Conservation (phyloP, 2,888 invertebrate genomes). For the Apodemia zela region DNA sequence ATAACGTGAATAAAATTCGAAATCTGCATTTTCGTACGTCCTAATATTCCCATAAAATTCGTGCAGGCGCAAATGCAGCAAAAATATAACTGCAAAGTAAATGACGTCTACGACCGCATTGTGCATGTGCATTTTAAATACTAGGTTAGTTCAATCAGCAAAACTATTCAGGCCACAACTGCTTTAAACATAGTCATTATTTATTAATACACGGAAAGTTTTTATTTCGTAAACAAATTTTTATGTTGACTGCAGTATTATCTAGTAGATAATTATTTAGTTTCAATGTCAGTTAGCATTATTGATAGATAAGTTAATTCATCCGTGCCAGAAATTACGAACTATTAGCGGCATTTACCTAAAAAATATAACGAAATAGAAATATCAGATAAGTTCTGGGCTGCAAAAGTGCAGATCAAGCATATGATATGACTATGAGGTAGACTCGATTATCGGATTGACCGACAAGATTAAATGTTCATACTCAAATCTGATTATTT, state of each 20-base stretch:
- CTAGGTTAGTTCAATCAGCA: conserved; percentile 62
- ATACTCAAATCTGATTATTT: too few species aligned
- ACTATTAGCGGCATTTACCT: too few species aligned
- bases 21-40: conserved; percentile 66
- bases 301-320: not conserved
- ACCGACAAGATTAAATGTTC: too few species aligned
- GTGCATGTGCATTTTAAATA: conserved; percentile 75
- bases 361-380: too few species aligned
- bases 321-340: not conserved
- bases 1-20: conserved; percentile 48
- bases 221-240: conserved; percentile 32
- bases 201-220: conserved; percentile 33
- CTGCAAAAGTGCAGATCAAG: too few species aligned
- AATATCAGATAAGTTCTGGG: too few species aligned
- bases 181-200: conserved; percentile 39
- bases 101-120: conserved; percentile 77
- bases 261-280: too few species aligned
- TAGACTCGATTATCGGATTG: too few species aligned
- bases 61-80: conserved; percentile 74
- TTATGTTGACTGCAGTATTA: conserved; percentile 13
- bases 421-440: too few species aligned
- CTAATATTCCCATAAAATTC: conserved; percentile 58
- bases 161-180: conserved; percentile 57
- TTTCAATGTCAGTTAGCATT: not conserved
- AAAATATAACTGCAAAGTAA: conserved; percentile 77